Evolutionary conservation across 2,113 vertebrate genomes (phyloP), one percentile per base, ranked within the genome.

Genomic region (Orycteropus afer): DNA sequence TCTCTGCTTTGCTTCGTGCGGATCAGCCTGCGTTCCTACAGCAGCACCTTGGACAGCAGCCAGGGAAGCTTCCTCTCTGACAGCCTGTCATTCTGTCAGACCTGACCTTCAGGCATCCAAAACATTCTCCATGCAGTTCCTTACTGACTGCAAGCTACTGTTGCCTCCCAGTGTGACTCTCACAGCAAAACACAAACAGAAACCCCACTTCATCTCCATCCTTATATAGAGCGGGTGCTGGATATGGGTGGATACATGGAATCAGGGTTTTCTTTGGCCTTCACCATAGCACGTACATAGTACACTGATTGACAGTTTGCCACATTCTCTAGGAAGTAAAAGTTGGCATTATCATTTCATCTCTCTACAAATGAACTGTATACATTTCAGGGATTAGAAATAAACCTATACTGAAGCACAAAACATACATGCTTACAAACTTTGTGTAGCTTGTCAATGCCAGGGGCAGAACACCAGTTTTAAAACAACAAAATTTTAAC

Each of bases 1-100:
- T 77, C 67, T 96, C 69, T 94, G 88, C 65, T 95, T 1, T 57
- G 47, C 95, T 96, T 92, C 78, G 95, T 17, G 69, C 95, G 12
- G 32, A 14, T 0, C 55, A 2, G 87, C 89, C 95, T 45, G 87
- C 69, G 90, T 95, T 55, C 59, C 92, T 23, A 65, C 97, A 97
- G 96, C 96, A 88, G 98, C 81, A 97, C 98, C 98, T 85, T 29
- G 98, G 98, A 98, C 93, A 95, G 97, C 97, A 95, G 96, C 97
- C 96, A 95, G 78, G 80, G 95, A 98, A 0, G 97, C 95, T 97
- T 86, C 80, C 91, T 97, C 97, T 86, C 82, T 98, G 98, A 99
- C 89, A 98, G 98, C 98, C 98, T 99, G 99, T 99, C 99, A 99
- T 98, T 97, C 98, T 98, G 99, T 99, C 98, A 99, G 98, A 92